Conservation (phyloP, 2,113 vertebrate species). For the Pterocles orientalis region DNA sequence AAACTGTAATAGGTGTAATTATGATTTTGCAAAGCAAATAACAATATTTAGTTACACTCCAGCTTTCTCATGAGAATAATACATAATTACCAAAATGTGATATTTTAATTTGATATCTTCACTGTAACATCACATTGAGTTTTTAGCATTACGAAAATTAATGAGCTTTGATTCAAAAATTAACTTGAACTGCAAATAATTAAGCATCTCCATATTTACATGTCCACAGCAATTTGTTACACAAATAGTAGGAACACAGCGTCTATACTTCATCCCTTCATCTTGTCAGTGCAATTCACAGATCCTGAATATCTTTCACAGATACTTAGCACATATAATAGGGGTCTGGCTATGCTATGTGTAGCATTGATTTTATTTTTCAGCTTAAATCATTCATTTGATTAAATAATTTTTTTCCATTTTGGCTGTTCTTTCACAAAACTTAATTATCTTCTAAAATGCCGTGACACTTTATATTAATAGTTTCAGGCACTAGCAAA, state of each 20-base stretch:
- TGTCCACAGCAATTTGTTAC: not conserved
- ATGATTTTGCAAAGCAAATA: slow-evolving; percentile 34
- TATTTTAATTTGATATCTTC: slow-evolving; percentile 28
- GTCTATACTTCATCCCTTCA: not conserved
- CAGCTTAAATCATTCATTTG: not conserved
- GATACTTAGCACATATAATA: not conserved
- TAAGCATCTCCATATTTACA: not conserved
- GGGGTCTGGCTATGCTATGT: not conserved
- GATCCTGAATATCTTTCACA: not conserved
- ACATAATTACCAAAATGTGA: slow-evolving; percentile 31
- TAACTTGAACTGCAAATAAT: slow-evolving; percentile 36
- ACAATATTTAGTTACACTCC: slow-evolving; percentile 24
- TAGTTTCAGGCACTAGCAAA: not conserved
- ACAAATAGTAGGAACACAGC: not conserved
- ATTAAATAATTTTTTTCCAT: not conserved
- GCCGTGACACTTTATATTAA: not conserved
- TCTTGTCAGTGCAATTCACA: not conserved
- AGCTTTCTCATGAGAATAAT: slow-evolving; percentile 12
- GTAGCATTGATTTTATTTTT: not conserved
- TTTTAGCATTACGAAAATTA: slow-evolving; percentile 20
- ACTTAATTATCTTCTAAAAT: not conserved
- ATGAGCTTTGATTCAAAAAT: slow-evolving; percentile 18
- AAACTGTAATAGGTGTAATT: not conserved
- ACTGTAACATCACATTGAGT: not conserved
- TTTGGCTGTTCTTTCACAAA: not conserved